Conservation (phyloP, 2,113 vertebrate species). For the Genyomyrus donnyi region DNA sequence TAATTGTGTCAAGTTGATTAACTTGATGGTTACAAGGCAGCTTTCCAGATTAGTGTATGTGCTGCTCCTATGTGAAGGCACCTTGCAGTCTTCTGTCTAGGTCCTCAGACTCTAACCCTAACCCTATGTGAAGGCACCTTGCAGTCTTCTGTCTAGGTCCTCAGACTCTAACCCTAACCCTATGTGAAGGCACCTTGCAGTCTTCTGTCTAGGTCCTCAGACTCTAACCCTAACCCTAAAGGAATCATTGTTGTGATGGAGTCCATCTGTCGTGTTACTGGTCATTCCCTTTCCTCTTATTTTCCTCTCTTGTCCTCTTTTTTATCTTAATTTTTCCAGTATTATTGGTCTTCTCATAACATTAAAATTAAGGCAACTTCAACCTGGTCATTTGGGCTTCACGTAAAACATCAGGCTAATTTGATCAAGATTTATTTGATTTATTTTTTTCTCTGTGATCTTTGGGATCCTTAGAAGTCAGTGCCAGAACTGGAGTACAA, state of each 20-base stretch:
- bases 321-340: not conserved
- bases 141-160: not conserved
- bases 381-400: not conserved
- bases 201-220: not conserved
- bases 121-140: too few species aligned
- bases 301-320: not conserved
- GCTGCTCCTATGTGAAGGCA: not conserved
- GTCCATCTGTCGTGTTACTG: not conserved
- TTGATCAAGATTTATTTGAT: not conserved
- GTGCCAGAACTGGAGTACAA: not conserved
- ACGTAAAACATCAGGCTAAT: not conserved
- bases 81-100: too few species aligned
- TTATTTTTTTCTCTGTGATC: not conserved
- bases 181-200: not conserved
- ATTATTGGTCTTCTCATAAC: not conserved
- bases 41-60: not conserved
- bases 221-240: not conserved
- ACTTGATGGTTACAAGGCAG: not conserved
- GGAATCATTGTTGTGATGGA: not conserved
- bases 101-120: too few species aligned
- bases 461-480: not conserved
- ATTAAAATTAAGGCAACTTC: not conserved
- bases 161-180: not conserved
- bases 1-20: not conserved
- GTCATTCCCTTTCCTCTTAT: not conserved